Conservation (phyloP, 1,140 invertebrate genomes). For the Chrysoperla carnea region DNA sequence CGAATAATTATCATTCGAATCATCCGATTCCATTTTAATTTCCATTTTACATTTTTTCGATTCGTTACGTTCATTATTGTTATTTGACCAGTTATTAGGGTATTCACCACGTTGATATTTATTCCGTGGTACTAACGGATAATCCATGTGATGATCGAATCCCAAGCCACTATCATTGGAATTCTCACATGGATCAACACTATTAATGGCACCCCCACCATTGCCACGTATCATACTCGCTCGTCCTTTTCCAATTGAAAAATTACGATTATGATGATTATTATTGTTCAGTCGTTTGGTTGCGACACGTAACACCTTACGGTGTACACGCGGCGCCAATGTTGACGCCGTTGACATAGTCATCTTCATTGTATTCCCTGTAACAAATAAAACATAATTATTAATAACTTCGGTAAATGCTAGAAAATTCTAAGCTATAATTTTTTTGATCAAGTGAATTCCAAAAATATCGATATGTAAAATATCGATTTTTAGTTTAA, state of each 20-base stretch:
- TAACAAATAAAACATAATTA: neutral
- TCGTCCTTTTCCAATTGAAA: constrained; percentile 27
- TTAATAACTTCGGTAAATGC: too few species aligned
- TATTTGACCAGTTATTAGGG: neutral
- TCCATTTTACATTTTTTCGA: constrained; percentile 40
- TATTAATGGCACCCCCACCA: neutral
- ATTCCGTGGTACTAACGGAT: neutral
- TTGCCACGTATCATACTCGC: constrained; percentile 23
- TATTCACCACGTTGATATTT: too few species aligned
- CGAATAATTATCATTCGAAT: constrained; percentile 33
- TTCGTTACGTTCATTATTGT: constrained; percentile 21
- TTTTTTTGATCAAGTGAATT: too few species aligned
- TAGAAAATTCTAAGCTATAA: too few species aligned
- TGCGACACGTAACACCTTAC: constrained; percentile 34
- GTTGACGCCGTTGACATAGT: constrained; percentile 44
- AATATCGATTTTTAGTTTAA: too few species aligned
- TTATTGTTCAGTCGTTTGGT: constrained; percentile 24
- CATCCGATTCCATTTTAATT: constrained; percentile 46
- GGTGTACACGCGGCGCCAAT: constrained; percentile 37
- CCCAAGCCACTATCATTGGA: constrained; percentile 71
- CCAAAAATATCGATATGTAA: too few species aligned
- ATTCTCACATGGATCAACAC: constrained; percentile 46
- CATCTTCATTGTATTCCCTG: constrained; percentile 35
- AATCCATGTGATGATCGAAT: constrained; percentile 38
- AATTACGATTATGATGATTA: constrained; percentile 17